Conservation (phyloP, 2,888 invertebrate genomes). For the Eupelmus urozonus region DNA sequence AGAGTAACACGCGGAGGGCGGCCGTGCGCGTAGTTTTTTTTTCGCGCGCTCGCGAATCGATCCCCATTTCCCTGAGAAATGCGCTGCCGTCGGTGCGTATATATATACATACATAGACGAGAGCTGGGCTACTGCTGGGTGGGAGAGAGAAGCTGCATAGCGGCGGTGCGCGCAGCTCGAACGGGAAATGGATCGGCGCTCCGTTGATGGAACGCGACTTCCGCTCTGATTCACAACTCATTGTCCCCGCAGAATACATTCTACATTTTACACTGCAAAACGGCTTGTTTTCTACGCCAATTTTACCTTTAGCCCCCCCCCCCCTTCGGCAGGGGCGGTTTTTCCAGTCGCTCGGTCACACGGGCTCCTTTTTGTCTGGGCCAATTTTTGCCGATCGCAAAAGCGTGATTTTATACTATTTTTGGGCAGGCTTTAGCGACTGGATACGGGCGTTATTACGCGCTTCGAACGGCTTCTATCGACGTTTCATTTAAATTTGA, state of each 20-base stretch:
- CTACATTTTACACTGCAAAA: constrained; percentile 25
- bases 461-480: too few species aligned
- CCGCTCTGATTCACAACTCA: constrained; percentile 57
- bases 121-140: too few species aligned
- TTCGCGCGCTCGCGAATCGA: constrained; percentile 62
- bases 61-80: constrained; percentile 71
- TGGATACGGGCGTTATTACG: too few species aligned
- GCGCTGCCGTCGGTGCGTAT: constrained; percentile 48
- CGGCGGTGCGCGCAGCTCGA: background rate
- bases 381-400: constrained; percentile 1
- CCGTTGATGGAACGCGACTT: constrained; percentile 54
- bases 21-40: constrained; percentile 30
- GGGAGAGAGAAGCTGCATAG: background rate
- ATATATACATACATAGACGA: background rate
- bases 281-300: constrained; percentile 47
- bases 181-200: constrained; percentile 60
- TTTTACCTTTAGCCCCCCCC: background rate
- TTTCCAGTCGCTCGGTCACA: too few species aligned
- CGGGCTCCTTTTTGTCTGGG: background rate
- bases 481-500: too few species aligned
- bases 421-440: too few species aligned
- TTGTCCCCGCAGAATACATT: constrained; percentile 37
- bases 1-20: background rate
- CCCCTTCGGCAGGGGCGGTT: background rate
- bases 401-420: constrained; percentile 10